Percentiles rank a stretch among this genome's conserved stretches.
Conservation (phyloP, 1,140 invertebrate species). For the Palaemon carinicauda region DNA sequence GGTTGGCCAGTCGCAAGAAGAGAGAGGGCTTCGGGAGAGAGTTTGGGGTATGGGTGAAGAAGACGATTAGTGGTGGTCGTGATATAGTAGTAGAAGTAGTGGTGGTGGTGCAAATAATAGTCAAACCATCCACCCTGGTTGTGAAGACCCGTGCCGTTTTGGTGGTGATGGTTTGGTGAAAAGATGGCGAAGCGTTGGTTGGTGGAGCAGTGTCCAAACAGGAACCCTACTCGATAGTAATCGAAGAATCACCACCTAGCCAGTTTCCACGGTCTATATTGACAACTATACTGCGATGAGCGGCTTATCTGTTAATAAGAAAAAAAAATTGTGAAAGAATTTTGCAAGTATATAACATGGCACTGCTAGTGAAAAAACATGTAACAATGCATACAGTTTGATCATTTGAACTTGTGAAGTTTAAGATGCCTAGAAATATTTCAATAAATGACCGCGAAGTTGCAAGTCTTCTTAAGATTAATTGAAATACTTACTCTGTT, state of each 20-base stretch:
- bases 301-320: conserved; percentile 14
- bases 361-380: no score
- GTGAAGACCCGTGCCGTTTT: neutral
- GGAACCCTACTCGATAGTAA: neutral
- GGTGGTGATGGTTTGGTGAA: neutral
- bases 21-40: neutral
- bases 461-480: neutral
- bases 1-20: neutral
- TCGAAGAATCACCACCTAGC: neutral
- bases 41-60: neutral
- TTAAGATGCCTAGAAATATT: no score
- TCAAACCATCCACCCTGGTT: no score
- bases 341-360: no score
- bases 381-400: no score
- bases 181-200: neutral
- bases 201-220: neutral
- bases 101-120: neutral
- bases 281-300: neutral
- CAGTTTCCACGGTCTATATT: neutral
- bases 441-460: neutral
- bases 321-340: neutral
- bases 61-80: conserved; percentile 6
- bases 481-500: conserved; percentile 7
- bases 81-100: neutral
- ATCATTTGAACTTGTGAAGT: no score